A percentile compares a stretch with the other conserved stretches of the same genome.
Conservation (phyloP, 2,113 vertebrate species). For the Coturnix japonica region DNA sequence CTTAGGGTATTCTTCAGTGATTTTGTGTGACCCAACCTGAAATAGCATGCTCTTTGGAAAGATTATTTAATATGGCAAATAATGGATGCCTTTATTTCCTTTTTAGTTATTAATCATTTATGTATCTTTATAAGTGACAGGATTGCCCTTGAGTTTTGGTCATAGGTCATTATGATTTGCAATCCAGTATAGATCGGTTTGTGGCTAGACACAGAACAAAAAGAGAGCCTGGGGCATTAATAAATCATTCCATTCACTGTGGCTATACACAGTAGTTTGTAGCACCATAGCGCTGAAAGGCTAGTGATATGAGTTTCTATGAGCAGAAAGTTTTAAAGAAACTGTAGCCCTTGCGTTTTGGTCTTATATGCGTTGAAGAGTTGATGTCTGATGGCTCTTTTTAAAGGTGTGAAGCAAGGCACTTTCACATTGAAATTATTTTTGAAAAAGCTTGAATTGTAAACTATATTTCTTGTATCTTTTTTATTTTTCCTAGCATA, state of each 20-base stretch:
- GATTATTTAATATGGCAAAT: background rate
- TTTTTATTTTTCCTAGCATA: background rate
- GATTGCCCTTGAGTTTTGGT: conserved; percentile 16
- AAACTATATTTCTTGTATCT: background rate
- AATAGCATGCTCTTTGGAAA: background rate
- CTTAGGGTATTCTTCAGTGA: background rate
- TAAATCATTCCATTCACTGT: conserved; percentile 19
- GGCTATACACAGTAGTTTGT: background rate
- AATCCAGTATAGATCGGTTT: background rate
- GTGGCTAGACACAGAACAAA: background rate
- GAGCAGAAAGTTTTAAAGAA: background rate
- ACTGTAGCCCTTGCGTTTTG: background rate
- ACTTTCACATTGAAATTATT: background rate
- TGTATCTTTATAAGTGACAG: conserved; percentile 10
- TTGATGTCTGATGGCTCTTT: background rate
- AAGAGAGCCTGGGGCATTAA: conserved; percentile 11
- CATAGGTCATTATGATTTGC: conserved; percentile 7
- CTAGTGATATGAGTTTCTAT: background rate
- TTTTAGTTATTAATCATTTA: conserved; percentile 3
- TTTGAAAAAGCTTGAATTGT: background rate
- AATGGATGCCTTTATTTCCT: background rate
- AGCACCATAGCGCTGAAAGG: background rate
- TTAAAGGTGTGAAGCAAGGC: background rate
- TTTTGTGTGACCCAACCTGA: background rate
- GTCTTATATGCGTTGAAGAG: background rate